Evolutionary conservation across 2,113 vertebrate species (phyloP).

Genomic region (Trachemys scripta): DNA sequence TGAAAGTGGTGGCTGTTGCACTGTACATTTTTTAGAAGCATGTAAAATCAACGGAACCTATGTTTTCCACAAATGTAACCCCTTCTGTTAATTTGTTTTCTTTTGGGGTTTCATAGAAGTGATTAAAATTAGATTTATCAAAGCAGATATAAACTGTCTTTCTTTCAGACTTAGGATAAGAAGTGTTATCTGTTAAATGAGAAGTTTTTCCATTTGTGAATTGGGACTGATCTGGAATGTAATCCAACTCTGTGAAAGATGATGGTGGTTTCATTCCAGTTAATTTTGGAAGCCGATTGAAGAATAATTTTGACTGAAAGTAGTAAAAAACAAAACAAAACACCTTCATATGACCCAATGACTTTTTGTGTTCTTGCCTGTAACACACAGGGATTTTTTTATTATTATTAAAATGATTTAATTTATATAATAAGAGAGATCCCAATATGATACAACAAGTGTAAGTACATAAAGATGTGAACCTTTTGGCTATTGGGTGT

Average conservation of each 20-base stretch:
- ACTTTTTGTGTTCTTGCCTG: slow-evolving; percentile 1
- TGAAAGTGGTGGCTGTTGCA: background rate
- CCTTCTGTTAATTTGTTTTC: background rate
- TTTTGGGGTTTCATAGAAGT: background rate
- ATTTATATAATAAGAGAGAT: slow-evolving; percentile 5
- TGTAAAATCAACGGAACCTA: background rate
- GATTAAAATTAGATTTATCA: background rate
- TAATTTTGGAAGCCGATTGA: background rate
- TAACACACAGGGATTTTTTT: background rate
- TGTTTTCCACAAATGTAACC: background rate
- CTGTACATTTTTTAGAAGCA: background rate
- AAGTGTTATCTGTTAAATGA: background rate
- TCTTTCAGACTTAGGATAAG: background rate
- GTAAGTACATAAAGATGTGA: background rate
- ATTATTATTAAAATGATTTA: slow-evolving; percentile 20
- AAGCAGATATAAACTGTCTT: background rate
- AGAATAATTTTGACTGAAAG: background rate
- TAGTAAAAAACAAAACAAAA: background rate
- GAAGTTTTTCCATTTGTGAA: background rate
- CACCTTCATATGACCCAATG: background rate
- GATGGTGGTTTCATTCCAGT: background rate
- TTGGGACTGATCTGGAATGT: background rate
- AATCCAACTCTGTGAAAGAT: background rate
- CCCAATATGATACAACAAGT: background rate
- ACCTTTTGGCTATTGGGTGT: background rate